phyloP scores from a whole-genome alignment of 2,888 invertebrate genomes.

The Cryptus viduatorius region DNA sequence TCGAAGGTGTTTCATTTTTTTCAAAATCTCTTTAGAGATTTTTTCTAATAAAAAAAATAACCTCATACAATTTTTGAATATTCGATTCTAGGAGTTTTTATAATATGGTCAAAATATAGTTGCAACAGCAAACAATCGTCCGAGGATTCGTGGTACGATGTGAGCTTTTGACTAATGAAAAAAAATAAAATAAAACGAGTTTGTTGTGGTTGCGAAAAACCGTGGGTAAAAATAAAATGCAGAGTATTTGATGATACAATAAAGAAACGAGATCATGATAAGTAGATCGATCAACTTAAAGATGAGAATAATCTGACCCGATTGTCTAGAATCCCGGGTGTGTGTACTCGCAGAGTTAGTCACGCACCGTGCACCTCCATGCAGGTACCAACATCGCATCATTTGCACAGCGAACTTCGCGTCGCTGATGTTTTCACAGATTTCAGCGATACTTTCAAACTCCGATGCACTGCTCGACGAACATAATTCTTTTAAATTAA shows the following conservation, averaged over 20 bases:
- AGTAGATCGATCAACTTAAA: constrained; percentile 64
- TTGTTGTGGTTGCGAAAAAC: background rate
- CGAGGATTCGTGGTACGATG: no score
- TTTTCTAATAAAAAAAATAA: no score
- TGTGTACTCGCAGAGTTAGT: constrained; percentile 73
- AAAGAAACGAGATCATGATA: constrained; percentile 60
- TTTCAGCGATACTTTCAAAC: constrained; percentile 36
- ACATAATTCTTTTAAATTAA: constrained; percentile 18
- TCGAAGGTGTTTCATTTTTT: no score
- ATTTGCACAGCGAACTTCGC: constrained; percentile 22
- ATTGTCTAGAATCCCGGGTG: constrained; percentile 71
- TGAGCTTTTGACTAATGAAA: no score
- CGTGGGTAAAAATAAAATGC: constrained; percentile 18
- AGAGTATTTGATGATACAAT: background rate
- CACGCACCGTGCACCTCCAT: constrained; percentile 73
- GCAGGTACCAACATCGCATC: constrained; percentile 34
- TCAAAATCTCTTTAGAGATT: no score
- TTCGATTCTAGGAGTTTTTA: no score
- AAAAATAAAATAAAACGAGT: background rate
- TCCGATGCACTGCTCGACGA: background rate
- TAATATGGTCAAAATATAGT: no score
- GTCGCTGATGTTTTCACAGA: constrained; percentile 37
- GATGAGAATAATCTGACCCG: constrained; percentile 73
- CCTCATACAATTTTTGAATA: no score
- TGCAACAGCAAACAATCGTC: no score